Evolutionary conservation across 2,113 vertebrate genomes (phyloP).

Genomic region (Manacus vitellinus): DNA sequence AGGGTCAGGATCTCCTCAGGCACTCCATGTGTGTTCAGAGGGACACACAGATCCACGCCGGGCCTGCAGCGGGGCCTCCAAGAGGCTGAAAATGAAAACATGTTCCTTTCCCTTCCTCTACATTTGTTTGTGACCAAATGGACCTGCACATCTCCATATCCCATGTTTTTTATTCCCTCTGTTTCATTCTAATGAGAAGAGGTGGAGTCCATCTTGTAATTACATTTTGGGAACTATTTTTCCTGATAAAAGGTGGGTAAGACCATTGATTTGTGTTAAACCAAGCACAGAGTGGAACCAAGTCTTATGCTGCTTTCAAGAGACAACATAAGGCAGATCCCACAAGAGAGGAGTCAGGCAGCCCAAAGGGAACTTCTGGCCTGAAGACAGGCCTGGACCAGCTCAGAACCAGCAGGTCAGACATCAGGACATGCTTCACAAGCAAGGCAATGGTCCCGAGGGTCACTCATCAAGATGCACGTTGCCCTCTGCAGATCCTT

Average conservation of each 20-base stretch:
- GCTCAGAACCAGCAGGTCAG: not conserved
- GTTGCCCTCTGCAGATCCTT: not conserved
- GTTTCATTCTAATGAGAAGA: not conserved
- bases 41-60: too few relatives aligned
- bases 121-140: not conserved
- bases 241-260: not conserved
- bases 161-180: not conserved
- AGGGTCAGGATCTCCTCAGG: fast-evolving
- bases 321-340: not conserved
- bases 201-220: not conserved
- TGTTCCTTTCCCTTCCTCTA: not conserved
- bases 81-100: not conserved
- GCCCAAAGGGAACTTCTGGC: not conserved
- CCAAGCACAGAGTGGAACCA: not conserved
- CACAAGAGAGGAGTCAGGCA: too few relatives aligned
- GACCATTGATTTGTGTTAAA: not conserved
- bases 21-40: fast-evolving
- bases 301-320: not conserved
- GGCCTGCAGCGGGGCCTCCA: not conserved
- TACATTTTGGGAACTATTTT: not conserved
- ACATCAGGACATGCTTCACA: not conserved
- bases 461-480: not conserved
- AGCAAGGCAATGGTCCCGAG: not conserved
- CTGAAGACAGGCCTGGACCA: not conserved
- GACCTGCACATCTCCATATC: not conserved